These are phyloP conservation scores for mouse (Mus musculus) DNA, from an alignment of 2,113 vertebrate species.

Conservation along the genomic window GRCm39 chrX:166772501-166773000, in stretches of 20 bases:
- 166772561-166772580: constrained; percentile 7
- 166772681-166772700: constrained; percentile 7
- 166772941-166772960: too few relatives aligned
- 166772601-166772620: background rate
- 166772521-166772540: background rate
- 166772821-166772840: background rate
- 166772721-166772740: constrained; percentile 46
- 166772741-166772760: constrained; percentile 1
- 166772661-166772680: constrained; percentile 16
- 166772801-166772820: constrained; percentile 54
- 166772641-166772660: background rate
- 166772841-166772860: constrained; percentile 18
- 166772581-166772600: background rate
- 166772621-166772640: constrained; percentile 34
- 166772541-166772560: constrained; percentile 14
- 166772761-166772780: background rate
- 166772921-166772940: too few relatives aligned
- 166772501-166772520: background rate
- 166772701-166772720: background rate
- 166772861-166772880: background rate
- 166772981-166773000: constrained; percentile 63
- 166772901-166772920: too few relatives aligned
- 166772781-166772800: constrained; percentile 38
- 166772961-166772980: constrained; percentile 31
- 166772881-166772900: background rate